Base-by-base conservation (phyloP, 2,113 vertebrate species). In the Oreochromis spilurus region DNA sequence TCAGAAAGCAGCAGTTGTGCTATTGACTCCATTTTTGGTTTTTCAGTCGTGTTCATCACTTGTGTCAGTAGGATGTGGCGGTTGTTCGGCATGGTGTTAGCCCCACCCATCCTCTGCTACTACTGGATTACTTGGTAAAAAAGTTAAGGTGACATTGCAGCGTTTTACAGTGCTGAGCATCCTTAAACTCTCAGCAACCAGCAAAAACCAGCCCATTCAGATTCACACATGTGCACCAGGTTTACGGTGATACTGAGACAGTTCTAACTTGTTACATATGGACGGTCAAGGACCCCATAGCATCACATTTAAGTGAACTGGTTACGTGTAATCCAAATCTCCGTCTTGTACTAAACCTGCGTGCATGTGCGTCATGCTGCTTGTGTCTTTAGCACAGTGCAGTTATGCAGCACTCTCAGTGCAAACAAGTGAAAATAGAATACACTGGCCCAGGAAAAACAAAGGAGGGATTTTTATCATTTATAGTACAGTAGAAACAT, bases 351-450 rank as follows among this genome's bases (percentile, higher is more conserved):
- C 24, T 29, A 50, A 75, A 48, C 24, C 70, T 48, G 43, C 0
- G 9, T 50, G 70, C 67, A 48, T 11, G 43, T 19, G 67, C 9
- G 1, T 29, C 67, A 29, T 29, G 67, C 67, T 29, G 67, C 67
- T 75, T 26, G 14, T 45, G 70, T 50, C 9, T 50, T 31, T 50
- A 19, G 43, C 70, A 75, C 70, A 50, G 43, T 50, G 70, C 43
- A 50, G 24, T 12, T 29, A 19, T 19, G 70, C 70, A 48, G 43
- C 24, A 19, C 14, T 29, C 0, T 17, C 14, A 50, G 43, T 72
- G 40, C 4, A 45, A 29, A 26, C 4, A 6, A 72, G 13, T 0
- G 70, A 3, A 48, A 48, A 12, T 45, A 72, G 9, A 17, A 0
- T 17, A 72, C 36, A 2, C 36, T 2, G 3, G 38, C 65, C 65